A percentile compares a stretch with the other conserved stretches of the same genome.
These are phyloP conservation scores for Myripristis murdjan DNA, from an alignment of 2,797 vertebrate species.

Conservation along the genomic window DNA sequence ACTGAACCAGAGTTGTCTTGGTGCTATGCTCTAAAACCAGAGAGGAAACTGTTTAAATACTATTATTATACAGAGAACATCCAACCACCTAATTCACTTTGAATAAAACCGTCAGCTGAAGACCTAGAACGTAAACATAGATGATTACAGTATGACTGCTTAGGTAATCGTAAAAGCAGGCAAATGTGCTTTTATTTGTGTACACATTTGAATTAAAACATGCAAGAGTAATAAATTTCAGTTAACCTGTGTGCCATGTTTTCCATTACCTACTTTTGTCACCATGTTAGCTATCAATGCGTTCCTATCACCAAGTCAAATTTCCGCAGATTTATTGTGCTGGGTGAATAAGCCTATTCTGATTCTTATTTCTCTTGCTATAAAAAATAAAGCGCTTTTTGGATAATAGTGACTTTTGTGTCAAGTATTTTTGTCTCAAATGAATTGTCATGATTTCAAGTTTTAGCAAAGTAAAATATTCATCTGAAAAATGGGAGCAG, in stretches of 20 bases:
- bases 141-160: neutral
- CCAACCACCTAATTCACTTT: too few species aligned
- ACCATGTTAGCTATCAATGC: neutral
- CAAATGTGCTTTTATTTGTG: neutral
- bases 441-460: slow-evolving; percentile 17
- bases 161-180: too few species aligned
- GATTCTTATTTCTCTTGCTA: slow-evolving; percentile 16
- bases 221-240: neutral
- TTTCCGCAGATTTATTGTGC: slow-evolving; percentile 2
- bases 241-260: neutral
- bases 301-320: slow-evolving; percentile 15
- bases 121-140: neutral
- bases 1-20: too few species aligned
- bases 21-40: too few species aligned
- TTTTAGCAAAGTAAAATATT: slow-evolving; percentile 48
- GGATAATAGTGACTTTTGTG: slow-evolving; percentile 3
- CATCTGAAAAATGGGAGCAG: slow-evolving; percentile 25
- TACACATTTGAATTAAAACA: neutral
- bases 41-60: too few species aligned
- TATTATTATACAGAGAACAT: too few species aligned
- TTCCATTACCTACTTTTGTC: neutral
- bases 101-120: neutral
- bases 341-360: slow-evolving; percentile 20
- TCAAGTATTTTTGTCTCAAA: slow-evolving; percentile 42
- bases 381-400: slow-evolving; percentile 30